These are phyloP conservation scores for Aleiodes alternator DNA, from an alignment of 2,888 invertebrate species.

Conservation along the genomic window DNA sequence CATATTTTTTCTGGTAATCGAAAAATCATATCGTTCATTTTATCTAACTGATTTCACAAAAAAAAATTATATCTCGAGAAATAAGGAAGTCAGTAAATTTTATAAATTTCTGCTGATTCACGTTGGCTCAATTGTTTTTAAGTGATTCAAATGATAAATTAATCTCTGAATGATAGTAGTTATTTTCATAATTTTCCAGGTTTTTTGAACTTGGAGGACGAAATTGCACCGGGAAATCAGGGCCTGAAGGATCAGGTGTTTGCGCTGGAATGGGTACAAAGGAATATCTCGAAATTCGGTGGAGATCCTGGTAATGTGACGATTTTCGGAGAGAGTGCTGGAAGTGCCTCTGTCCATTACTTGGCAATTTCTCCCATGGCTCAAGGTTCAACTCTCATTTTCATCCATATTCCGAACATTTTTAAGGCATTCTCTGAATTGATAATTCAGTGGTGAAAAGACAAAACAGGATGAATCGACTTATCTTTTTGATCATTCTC, in stretches of 20 bases:
- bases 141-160: background rate
- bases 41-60: too few species aligned
- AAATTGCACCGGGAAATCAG: conserved; percentile 62
- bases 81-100: too few species aligned
- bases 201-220: conserved; percentile 57
- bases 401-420: too few species aligned
- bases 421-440: too few species aligned
- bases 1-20: background rate
- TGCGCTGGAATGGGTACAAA: conserved; percentile 61
- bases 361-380: conserved; percentile 58
- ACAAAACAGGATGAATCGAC: too few species aligned
- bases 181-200: conserved; percentile 44
- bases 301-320: conserved; percentile 64
- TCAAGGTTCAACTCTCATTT: conserved; percentile 32
- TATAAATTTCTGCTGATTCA: conserved; percentile 13
- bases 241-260: conserved; percentile 64
- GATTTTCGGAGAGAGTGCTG: conserved; percentile 65
- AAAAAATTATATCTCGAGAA: too few species aligned
- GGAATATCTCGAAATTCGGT: conserved; percentile 61
- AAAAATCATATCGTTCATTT: too few species aligned
- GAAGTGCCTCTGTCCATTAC: conserved; percentile 60
- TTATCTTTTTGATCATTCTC: too few species aligned
- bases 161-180: background rate
- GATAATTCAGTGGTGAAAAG: conserved; percentile 10
- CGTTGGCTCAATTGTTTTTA: background rate